These are phyloP conservation scores for Drosophila repleta DNA, from an alignment of 1,140 invertebrate genomes.

Conservation along the genomic window DNA sequence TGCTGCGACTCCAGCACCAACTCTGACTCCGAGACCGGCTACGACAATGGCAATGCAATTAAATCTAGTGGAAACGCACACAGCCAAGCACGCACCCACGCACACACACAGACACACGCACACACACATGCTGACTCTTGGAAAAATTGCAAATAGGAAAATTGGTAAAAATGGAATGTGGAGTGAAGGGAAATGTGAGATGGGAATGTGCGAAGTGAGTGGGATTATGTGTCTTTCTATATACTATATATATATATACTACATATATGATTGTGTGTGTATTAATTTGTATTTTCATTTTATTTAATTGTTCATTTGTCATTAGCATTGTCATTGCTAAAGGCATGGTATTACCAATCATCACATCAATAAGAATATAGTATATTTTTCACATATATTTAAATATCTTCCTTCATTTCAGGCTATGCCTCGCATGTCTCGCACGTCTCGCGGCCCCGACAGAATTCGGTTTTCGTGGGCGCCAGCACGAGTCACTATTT, in stretches of 20 bases:
- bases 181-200: slow-evolving; percentile 12
- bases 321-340: too few species aligned
- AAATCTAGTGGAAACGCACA: slow-evolving; percentile 61
- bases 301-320: too few species aligned
- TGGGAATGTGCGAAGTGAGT: too few species aligned
- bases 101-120: slow-evolving; percentile 6
- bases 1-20: slow-evolving; percentile 6
- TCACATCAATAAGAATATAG: too few species aligned
- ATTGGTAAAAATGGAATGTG: not conserved
- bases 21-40: slow-evolving; percentile 10
- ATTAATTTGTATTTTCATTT: too few species aligned
- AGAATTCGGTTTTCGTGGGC: slow-evolving; percentile 94
- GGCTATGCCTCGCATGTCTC: slow-evolving; percentile 70
- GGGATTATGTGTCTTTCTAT: too few species aligned
- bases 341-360: too few species aligned
- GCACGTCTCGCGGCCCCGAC: slow-evolving; percentile 84
- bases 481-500: slow-evolving; percentile 86
- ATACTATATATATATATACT: too few species aligned
- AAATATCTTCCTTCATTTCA: slow-evolving; percentile 28
- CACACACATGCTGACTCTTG: not conserved
- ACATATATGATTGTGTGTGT: not conserved
- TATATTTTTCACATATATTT: too few species aligned
- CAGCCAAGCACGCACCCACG: slow-evolving; percentile 11
- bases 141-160: slow-evolving; percentile 1
- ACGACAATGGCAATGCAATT: slow-evolving; percentile 52